These are phyloP conservation scores for Ctenopoma kingsleyae DNA, from an alignment of 2,797 vertebrate genomes.

Conservation along the genomic window DNA sequence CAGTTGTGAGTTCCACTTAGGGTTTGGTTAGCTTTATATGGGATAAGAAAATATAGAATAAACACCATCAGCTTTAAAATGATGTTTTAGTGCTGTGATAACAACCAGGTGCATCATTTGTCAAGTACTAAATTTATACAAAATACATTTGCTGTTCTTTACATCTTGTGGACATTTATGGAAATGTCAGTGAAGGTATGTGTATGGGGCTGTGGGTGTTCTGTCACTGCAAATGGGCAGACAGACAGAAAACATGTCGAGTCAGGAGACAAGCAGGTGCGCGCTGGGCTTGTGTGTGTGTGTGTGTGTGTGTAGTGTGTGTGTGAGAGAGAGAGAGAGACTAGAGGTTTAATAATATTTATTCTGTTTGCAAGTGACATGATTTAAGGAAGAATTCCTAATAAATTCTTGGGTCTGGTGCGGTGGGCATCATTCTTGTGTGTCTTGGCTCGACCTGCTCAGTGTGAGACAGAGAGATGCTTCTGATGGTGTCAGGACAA, in stretches of 20 bases:
- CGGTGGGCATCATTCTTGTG: conserved; percentile 59
- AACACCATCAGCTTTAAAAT: background rate
- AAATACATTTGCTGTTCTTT: background rate
- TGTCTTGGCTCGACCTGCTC: conserved; percentile 52
- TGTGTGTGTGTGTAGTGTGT: too few species aligned
- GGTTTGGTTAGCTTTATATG: background rate
- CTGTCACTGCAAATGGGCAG: conserved; percentile 36
- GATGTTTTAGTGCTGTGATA: background rate
- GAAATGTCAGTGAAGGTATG: background rate
- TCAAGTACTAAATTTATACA: background rate
- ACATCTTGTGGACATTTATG: background rate
- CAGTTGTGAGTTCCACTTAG: background rate
- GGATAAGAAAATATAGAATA: conserved; percentile 12
- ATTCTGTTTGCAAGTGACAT: conserved; percentile 50
- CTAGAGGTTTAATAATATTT: conserved; percentile 57
- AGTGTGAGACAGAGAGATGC: conserved; percentile 29
- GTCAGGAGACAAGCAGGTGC: conserved; percentile 47
- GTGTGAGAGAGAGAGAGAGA: conserved; percentile 2
- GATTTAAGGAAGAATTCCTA: conserved; percentile 63
- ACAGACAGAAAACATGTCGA: conserved; percentile 54
- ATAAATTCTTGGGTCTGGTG: conserved; percentile 49
- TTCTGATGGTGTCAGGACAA: conserved; percentile 32
- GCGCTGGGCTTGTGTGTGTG: conserved; percentile 13
- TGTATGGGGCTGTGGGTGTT: background rate
- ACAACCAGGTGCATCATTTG: background rate